Conservation (phyloP, 2,888 invertebrate species). For the Germaria angustata region DNA sequence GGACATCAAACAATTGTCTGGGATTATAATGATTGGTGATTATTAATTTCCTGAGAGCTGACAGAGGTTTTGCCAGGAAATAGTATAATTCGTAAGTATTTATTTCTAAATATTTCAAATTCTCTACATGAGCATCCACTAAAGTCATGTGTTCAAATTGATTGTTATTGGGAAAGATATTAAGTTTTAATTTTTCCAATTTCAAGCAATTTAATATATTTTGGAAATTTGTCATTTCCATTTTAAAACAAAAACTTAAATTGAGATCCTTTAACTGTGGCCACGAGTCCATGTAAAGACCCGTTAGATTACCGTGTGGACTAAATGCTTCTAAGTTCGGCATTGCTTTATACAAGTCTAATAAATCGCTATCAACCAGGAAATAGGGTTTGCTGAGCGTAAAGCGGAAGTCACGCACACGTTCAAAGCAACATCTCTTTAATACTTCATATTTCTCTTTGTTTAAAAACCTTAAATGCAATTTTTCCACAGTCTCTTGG, state of each 20-base stretch:
- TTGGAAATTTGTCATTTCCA: constrained; percentile 38
- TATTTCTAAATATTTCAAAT: constrained; percentile 48
- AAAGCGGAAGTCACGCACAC: constrained; percentile 17
- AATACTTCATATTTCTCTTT: constrained; percentile 39
- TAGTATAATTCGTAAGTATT: constrained; percentile 53
- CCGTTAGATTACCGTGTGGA: constrained; percentile 55
- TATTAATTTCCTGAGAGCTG: constrained; percentile 38
- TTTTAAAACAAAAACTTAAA: constrained; percentile 47
- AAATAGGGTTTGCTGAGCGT: constrained; percentile 38
- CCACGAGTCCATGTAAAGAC: constrained; percentile 48
- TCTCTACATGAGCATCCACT: constrained; percentile 22
- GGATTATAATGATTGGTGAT: constrained; percentile 53
- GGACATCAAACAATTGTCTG: constrained; percentile 46
- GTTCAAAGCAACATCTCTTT: constrained; percentile 2
- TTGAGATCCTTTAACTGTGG: constrained; percentile 33
- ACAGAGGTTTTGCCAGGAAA: constrained; percentile 41
- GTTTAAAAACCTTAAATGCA: constrained; percentile 40
- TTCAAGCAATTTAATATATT: constrained; percentile 34
- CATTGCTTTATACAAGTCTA: constrained; percentile 13
- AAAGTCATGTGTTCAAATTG: constrained; percentile 41
- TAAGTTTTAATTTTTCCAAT: constrained; percentile 50
- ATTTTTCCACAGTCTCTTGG: constrained; percentile 11
- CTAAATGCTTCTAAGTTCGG: constrained; percentile 49
- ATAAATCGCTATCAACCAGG: constrained; percentile 40
- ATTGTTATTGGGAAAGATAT: constrained; percentile 42